Evolutionary conservation across 2,797 vertebrate species (phyloP).

Genomic region (Phalanger gymnotis): DNA sequence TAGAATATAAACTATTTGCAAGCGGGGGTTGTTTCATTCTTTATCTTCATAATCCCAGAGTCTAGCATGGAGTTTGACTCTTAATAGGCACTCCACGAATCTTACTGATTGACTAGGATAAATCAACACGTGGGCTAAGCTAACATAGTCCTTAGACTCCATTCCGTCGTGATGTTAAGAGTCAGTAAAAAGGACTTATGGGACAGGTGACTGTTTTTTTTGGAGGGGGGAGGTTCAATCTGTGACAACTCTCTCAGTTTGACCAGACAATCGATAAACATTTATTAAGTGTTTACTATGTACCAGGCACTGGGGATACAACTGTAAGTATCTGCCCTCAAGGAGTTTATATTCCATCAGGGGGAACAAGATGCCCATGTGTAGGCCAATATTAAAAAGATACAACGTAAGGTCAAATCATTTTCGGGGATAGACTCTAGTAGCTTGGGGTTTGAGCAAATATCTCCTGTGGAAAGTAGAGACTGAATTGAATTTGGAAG

Average conservation of each 20-base stretch:
- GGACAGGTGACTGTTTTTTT: neutral
- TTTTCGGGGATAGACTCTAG: neutral
- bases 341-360: neutral
- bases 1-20: neutral
- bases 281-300: neutral
- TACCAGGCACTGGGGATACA: neutral
- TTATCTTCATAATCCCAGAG: neutral
- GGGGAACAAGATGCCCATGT: neutral
- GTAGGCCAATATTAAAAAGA: neutral
- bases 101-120: slow-evolving; percentile 49
- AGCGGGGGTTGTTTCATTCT: neutral
- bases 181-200: neutral
- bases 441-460: neutral
- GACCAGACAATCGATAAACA: neutral
- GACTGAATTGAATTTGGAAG: neutral
- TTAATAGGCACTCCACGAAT: neutral
- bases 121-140: slow-evolving; percentile 63
- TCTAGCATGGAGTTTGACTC: neutral
- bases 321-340: neutral
- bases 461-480: neutral
- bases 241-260: neutral
- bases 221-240: too few species aligned
- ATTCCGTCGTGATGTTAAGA: neutral
- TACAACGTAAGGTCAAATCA: neutral
- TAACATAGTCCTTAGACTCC: slow-evolving; percentile 41